phyloP scores from a whole-genome alignment of 2,888 invertebrate species.

The Cancer borealis region DNA sequence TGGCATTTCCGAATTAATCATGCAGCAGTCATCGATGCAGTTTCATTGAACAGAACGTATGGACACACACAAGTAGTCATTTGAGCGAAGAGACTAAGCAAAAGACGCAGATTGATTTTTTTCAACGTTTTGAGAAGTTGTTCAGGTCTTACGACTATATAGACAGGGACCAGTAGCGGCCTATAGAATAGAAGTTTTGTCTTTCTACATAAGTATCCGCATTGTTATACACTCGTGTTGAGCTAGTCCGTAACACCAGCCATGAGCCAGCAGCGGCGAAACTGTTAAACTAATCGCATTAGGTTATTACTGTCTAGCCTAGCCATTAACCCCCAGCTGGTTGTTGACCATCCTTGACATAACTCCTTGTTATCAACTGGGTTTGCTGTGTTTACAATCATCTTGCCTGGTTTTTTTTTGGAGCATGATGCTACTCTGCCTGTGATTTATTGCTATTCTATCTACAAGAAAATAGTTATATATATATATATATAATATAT shows the following conservation, averaged over 20 bases:
- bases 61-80: not conserved
- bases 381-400: not conserved
- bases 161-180: not conserved
- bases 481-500: not conserved
- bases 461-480: no score
- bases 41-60: not conserved
- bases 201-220: not conserved
- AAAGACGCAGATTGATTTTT: not conserved
- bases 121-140: not conserved
- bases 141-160: not conserved
- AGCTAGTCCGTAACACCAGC: not conserved
- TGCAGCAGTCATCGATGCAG: not conserved
- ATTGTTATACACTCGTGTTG: not conserved
- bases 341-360: slow-evolving; percentile 20
- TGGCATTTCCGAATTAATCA: not conserved
- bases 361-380: slow-evolving; percentile 3
- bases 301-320: slow-evolving; percentile 20
- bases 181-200: not conserved
- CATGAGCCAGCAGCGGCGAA: not conserved
- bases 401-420: not conserved
- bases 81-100: not conserved
- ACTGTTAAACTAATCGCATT: slow-evolving; percentile 20
- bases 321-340: slow-evolving; percentile 20
- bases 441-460: slow-evolving; percentile 3
- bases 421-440: not conserved